These are phyloP conservation scores for Leucophora obtusa DNA, from an alignment of 2,888 invertebrate species.

Conservation along the genomic window DNA sequence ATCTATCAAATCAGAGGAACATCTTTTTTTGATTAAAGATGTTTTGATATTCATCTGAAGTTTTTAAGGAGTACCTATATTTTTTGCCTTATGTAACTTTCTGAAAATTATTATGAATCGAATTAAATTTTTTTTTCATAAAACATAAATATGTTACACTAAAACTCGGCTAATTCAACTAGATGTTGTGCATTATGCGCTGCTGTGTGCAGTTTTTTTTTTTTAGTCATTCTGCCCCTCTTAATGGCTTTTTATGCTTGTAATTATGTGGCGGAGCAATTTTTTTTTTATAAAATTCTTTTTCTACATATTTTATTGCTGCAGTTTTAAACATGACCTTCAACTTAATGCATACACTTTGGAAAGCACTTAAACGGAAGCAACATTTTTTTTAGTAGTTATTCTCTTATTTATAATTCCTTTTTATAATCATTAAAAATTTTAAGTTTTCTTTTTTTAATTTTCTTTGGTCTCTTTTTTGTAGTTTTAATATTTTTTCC, in stretches of 20 bases:
- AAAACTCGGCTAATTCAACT: no score
- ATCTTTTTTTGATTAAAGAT: no score
- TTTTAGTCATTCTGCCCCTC: not conserved
- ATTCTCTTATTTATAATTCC: not conserved
- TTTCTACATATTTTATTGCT: slow-evolving; percentile 28
- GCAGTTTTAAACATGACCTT: slow-evolving; percentile 51
- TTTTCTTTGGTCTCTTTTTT: slow-evolving; percentile 21
- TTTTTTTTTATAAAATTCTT: not conserved
- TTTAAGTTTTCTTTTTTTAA: slow-evolving; percentile 46
- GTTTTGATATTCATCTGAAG: no score
- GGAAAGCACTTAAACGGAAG: slow-evolving; percentile 26
- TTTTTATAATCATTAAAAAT: slow-evolving; percentile 46
- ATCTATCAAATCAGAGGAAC: no score
- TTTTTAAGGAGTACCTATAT: no score
- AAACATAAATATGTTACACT: no score
- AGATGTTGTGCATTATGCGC: no score
- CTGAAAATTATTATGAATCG: no score
- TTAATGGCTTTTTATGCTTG: slow-evolving; percentile 26
- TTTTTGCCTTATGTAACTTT: no score
- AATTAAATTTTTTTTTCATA: no score
- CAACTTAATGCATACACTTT: slow-evolving; percentile 48
- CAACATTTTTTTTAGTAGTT: not conserved
- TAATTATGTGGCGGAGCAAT: slow-evolving; percentile 34
- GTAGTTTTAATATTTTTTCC: not conserved
- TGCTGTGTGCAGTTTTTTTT: no score